Evolutionary conservation across 2,113 vertebrate genomes (phyloP), one percentile per base, ranked within the genome.

Genomic region (Sardina pilchardus): DNA sequence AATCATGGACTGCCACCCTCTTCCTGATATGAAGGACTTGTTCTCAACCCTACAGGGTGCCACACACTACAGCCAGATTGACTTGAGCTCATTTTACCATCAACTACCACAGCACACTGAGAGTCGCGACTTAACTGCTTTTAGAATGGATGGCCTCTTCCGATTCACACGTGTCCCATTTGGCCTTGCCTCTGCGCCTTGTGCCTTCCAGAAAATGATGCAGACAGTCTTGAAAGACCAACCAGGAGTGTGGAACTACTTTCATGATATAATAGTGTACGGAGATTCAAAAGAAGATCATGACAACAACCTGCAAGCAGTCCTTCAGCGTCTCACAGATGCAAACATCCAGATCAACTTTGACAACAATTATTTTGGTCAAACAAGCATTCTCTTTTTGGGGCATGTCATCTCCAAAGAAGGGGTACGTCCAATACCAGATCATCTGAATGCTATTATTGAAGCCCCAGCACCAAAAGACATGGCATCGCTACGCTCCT

Each of bases 11-110:
- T 87, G 82, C 19, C 59, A 84, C 36, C 83, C 86, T 47, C 42
- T 82, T 26, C 87, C 87, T 53, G 84, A 85, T 48, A 85, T 85
- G 42, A 42, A 87, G 34, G 81, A 87, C n/a, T 47, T 87, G 48
- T 87, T 87, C 42, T 53, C 86, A 45, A 50, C 84, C 48, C 39
- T 87, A 16, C 42, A 30, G 83, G 85, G 71, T 43, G 78, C 86
- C 83, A 39, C 78, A 85, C 42, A 84, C 30, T 87, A 84, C 86
- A 84, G 83, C 43, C 83, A 84, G 43, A 87, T 71, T 84, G 83
- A 87, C 39, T 26, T 87, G 4, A 84, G 26, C 14, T 84, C 56
- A 63, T 39, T 42, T 67, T 87, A 87, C 75, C 50, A 81, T 43
- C 50, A 86, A 56, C 47, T 56, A 81, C n/a, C 48, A 42, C 81